Percentiles rank a stretch among this genome's conserved stretches.
Conservation (phyloP, 1,140 invertebrate species). For the Pollicipes pollicipes region DNA sequence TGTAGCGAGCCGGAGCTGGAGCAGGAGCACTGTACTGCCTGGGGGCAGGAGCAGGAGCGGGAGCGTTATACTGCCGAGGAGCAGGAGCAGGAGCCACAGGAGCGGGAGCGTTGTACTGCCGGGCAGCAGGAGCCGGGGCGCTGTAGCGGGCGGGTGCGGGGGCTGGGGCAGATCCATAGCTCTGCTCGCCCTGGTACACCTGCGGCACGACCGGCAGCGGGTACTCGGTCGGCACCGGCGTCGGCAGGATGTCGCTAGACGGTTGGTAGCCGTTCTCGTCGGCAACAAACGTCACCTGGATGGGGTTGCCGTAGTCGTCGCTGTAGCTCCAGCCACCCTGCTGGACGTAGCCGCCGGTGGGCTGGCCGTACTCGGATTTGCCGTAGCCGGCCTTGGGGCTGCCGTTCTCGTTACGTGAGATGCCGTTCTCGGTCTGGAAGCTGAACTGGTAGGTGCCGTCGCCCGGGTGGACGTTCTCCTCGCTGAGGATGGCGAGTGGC, state of each 20-base stretch:
- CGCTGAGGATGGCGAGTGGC: neutral
- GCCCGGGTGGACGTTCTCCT: slow-evolving; percentile 4
- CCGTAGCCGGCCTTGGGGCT: neutral
- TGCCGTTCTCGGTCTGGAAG: slow-evolving; percentile 7
- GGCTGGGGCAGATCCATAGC: neutral
- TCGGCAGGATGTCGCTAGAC: neutral
- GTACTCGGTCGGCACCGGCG: neutral
- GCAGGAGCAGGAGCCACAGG: too few relatives aligned
- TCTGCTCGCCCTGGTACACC: neutral
- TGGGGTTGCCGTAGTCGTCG: neutral
- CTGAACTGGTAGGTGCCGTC: slow-evolving; percentile 7
- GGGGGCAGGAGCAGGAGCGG: too few relatives aligned
- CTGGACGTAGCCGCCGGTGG: neutral
- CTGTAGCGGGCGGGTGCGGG: too few relatives aligned
- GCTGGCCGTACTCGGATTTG: neutral
- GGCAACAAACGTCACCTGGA: neutral
- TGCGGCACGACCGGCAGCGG: neutral
- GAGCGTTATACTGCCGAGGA: too few relatives aligned
- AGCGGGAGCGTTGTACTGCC: too few relatives aligned
- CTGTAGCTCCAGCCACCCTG: neutral
- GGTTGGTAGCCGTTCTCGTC: slow-evolving; percentile 2
- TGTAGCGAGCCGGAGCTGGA: neutral
- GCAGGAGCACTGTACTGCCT: too few relatives aligned
- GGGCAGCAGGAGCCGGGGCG: too few relatives aligned
- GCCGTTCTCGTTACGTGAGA: neutral